Percentiles rank a stretch among this genome's conserved stretches.
phyloP scores from a whole-genome alignment of 1,140 invertebrate species.

The Cotesia typhae region DNA sequence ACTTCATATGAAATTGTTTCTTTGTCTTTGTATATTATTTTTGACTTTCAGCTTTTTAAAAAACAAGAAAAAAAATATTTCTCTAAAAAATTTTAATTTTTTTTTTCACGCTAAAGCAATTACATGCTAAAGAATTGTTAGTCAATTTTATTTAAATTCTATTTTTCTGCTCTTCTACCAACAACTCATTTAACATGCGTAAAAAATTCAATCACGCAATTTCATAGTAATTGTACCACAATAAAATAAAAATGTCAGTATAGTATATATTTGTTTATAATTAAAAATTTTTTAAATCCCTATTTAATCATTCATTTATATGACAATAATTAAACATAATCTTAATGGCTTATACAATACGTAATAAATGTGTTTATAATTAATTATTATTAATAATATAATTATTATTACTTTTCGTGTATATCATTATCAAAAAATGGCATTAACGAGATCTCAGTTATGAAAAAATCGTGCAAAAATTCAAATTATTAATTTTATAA shows the following conservation, averaged over 20 bases:
- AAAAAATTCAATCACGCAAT: background rate
- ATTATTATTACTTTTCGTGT: constrained; percentile 15
- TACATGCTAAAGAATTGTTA: background rate
- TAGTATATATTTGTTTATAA: background rate
- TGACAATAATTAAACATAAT: constrained; percentile 3
- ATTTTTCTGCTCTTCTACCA: background rate
- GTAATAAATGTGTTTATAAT: constrained; percentile 7
- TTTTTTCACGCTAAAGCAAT: background rate
- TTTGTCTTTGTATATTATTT: constrained; percentile 20
- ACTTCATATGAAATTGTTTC: constrained; percentile 8
- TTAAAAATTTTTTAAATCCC: constrained; percentile 4
- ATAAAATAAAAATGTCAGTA: constrained; percentile 16
- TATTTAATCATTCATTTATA: background rate
- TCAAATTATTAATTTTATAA: constrained; percentile 6
- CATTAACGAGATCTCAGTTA: constrained; percentile 52
- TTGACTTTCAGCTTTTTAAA: constrained; percentile 6
- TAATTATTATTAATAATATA: constrained; percentile 18
- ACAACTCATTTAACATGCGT: constrained; percentile 4
- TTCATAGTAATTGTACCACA: background rate
- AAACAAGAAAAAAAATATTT: background rate
- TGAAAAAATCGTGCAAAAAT: constrained; percentile 28
- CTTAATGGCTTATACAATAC: background rate
- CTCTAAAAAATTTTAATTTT: background rate
- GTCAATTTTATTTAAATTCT: background rate
- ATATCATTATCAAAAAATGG: constrained; percentile 48